Evolutionary conservation across 2,113 vertebrate genomes (phyloP), one percentile per base, ranked within the genome.

Genomic region (Ailuropoda melanoleuca): DNA sequence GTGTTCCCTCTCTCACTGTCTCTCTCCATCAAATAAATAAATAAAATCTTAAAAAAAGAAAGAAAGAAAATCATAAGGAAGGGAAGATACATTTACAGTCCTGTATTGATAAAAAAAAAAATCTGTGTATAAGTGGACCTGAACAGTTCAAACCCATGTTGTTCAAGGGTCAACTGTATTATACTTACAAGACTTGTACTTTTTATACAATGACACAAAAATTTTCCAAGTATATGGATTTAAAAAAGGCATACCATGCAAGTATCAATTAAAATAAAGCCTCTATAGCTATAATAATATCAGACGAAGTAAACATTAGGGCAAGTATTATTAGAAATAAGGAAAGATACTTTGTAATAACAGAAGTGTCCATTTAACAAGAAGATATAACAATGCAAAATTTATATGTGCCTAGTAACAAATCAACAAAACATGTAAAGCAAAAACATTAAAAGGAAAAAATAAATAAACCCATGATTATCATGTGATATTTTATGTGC

Each of bases 251-350:
- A 90, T 12, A 62, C 13, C 37, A 64, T 64, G 62, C 3, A 81
- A 80, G 48, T 80, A 78, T 82, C 75, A 83, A 68, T 87, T 70
- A 56, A 92, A 82, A 88, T 82, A 95, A 91, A 92, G 4, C 19
- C 92, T 48, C 14, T 75, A 58, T 26, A 62, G 15, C 77, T 88
- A 24, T 89, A 88, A 94, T 85, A 85, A 89, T 19, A 81, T 86
- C 58, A 62, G 43, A 89, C 23, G 85, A 96, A 46, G 19, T 77
- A 68, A 90, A 11, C 29, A 60, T 84, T 77, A 85, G 14, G 18
- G 56, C 17, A 75, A 70, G 1, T n/a, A 58, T 56, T 58, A 48
- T 82, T 93, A 60, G 39, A 85, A 23, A 85, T 91, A 68, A 78
- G 85, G 56, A 85, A 75, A 34, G 31, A 80, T 70, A 23, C 14